Conservation (phyloP, 2,888 invertebrate species). For the Ptilodon capucinus region DNA sequence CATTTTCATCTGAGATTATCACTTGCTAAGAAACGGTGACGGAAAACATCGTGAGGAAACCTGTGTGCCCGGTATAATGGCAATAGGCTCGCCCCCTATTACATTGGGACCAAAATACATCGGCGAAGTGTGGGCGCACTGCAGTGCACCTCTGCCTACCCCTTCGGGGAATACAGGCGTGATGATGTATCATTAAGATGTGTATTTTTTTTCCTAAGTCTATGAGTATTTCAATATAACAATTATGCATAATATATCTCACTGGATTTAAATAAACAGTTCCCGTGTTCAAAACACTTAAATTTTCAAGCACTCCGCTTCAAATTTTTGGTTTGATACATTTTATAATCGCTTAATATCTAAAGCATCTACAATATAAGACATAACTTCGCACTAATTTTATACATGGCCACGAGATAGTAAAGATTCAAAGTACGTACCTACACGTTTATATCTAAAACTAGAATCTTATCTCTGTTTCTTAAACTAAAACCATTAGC, state of each 20-base stretch:
- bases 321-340: conserved; percentile 80
- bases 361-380: conserved; percentile 55
- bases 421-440: conserved; percentile 52
- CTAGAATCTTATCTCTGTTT: conserved; percentile 45
- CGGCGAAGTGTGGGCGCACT: no score
- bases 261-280: conserved; percentile 65
- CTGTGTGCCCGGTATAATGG: no score
- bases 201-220: conserved; percentile 55
- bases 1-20: no score
- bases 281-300: conserved; percentile 78
- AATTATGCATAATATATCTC: conserved; percentile 64
- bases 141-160: no score
- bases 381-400: conserved; percentile 41
- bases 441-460: conserved; percentile 33
- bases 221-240: conserved; percentile 74
- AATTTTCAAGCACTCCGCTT: conserved; percentile 81
- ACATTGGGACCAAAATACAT: no score
- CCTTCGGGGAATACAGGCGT: no score
- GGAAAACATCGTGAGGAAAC: no score
- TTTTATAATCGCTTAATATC: conserved; percentile 60
- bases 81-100: no score
- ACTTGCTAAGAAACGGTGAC: no score
- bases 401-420: conserved; percentile 74
- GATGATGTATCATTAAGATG: no score
- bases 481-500: conserved; percentile 41